A percentile compares a stretch with the other conserved stretches of the same genome.
Conservation (phyloP, 2,113 vertebrate species). For the Neotoma lepida region DNA sequence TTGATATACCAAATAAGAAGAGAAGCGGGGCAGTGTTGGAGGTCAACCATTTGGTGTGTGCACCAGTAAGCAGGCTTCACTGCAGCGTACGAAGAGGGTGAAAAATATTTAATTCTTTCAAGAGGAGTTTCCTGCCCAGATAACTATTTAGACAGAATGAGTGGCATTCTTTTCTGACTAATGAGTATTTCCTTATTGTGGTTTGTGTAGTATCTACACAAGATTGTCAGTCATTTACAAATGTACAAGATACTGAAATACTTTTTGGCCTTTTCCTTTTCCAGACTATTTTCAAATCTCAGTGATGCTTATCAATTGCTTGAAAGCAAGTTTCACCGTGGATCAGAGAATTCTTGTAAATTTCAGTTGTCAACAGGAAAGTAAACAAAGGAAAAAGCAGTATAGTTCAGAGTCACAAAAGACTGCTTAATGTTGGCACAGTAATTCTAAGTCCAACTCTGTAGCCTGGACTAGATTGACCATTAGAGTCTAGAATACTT, state of each 20-base stretch:
- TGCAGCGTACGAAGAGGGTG: not conserved
- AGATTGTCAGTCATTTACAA: constrained; percentile 13
- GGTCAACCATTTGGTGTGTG: not conserved
- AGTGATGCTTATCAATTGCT: constrained; percentile 52
- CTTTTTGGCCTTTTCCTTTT: not conserved
- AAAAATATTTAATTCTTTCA: not conserved
- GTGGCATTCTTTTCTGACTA: not conserved
- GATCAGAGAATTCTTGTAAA: constrained; percentile 47
- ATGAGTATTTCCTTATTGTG: not conserved
- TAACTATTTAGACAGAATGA: not conserved
- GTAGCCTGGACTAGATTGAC: constrained; percentile 34
- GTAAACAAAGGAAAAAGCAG: not conserved
- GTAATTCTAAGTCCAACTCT: constrained; percentile 50
- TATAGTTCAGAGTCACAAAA: not conserved
- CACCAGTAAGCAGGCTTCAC: not conserved
- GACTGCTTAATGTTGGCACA: not conserved
- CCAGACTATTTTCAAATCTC: constrained; percentile 36
- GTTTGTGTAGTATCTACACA: not conserved
- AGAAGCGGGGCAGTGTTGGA: not conserved
- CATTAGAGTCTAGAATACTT: constrained; percentile 18
- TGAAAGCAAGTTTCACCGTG: constrained; percentile 59
- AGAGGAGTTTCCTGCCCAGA: not conserved
- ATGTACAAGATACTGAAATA: not conserved
- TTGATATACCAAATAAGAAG: not conserved
- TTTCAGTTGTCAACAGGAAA: constrained; percentile 28